phyloP scores from a whole-genome alignment of 2,888 invertebrate genomes.

The Gibbula magus region DNA sequence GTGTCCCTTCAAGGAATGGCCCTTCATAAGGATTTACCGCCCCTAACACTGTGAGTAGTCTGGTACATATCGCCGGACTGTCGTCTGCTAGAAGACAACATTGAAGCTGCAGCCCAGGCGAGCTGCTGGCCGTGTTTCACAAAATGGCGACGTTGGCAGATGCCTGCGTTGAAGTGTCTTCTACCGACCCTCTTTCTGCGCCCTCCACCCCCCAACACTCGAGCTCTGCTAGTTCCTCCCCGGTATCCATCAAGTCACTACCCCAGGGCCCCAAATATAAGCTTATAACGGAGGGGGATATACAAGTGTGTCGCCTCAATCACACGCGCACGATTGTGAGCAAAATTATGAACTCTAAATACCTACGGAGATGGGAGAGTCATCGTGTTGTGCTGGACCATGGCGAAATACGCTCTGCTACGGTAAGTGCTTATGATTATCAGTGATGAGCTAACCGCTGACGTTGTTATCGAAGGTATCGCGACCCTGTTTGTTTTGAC shows the following conservation, averaged over 20 bases:
- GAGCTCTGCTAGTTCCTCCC: conserved; percentile 29
- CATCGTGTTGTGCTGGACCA: conserved; percentile 84
- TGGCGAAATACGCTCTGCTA: conserved; percentile 83
- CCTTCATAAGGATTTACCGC: background rate
- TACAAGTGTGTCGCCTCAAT: conserved; percentile 85
- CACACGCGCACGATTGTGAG: conserved; percentile 86
- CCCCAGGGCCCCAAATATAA: conserved; percentile 77
- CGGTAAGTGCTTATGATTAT: conserved; percentile 78
- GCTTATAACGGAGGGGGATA: conserved; percentile 83
- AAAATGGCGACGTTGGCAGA: conserved; percentile 54
- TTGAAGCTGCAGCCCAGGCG: conserved; percentile 14
- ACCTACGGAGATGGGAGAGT: conserved; percentile 86
- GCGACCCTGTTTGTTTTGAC: background rate
- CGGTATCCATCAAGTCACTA: conserved; percentile 34
- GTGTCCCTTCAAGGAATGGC: background rate
- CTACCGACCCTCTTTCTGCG: conserved; percentile 38
- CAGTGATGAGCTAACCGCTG: background rate
- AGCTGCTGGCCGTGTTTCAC: background rate
- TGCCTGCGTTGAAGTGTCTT: conserved; percentile 40
- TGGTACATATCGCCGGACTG: background rate
- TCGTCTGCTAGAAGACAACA: conserved; percentile 30
- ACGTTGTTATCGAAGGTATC: background rate
- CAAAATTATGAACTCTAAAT: conserved; percentile 86
- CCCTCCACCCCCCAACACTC: conserved; percentile 29
- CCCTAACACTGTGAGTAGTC: background rate